Base-by-base conservation (phyloP, 37 sponge, comb jelly and placozoan species). In the Beroe ovata region DNA sequence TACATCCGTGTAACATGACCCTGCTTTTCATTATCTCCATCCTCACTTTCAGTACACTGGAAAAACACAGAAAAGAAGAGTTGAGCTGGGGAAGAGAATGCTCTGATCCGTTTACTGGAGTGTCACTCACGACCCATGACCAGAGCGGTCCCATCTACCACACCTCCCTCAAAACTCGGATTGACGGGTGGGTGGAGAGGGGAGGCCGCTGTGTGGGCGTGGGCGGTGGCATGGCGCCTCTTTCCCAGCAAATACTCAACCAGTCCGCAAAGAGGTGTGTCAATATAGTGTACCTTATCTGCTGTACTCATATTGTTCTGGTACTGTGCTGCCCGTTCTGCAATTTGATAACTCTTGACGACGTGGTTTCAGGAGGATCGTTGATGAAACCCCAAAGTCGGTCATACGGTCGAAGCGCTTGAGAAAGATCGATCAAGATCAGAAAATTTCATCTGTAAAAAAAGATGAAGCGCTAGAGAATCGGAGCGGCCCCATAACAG, bases 21-120 rank as follows among this genome's bases (percentile, higher is more conserved):
- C n/a, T n/a, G n/a, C n/a, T n/a, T n/a, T n/a, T n/a, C n/a, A n/a
- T n/a, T n/a, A n/a, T n/a, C n/a, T n/a, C n/a, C n/a, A n/a, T n/a
- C n/a, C n/a, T n/a, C n/a, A n/a, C n/a, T 77, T 77, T 40, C 84
- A 77, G 84, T 40, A 42, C 84, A n/a, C 18, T 77, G 18, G 84
- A 77, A 3, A 39, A 42, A 54, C 84, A 77, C 84, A 42, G 22
- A 23, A 35, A 21, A 6, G 84, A 33, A 41, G 84, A 40, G 47
- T n/a, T 19, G 41, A 77, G 41, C 20, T 77, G 84, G 84, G 84
- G 84, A 11, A n/a, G 84, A 42, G 54, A 39, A 16, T 21, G 54
- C 33, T 40, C 47, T 8, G 84, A 77, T 40, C 84, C 84, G 18
- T 77, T 77, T 26, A 77, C 84, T 20, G 84, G 84, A 18, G 21